phyloP scores from a whole-genome alignment of 2,797 vertebrate genomes.

The Columba guinea region DNA sequence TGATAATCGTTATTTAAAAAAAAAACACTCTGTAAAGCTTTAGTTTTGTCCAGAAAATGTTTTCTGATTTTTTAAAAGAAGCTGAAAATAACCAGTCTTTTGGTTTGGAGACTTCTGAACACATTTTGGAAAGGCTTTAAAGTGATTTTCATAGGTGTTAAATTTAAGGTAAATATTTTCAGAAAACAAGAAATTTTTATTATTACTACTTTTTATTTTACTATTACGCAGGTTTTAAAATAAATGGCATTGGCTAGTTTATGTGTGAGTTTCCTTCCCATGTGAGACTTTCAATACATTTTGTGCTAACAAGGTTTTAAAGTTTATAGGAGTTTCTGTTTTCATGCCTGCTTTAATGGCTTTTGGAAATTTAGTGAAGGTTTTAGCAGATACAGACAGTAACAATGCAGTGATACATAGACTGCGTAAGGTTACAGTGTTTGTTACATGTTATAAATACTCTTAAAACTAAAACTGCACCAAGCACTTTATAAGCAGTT shows the following conservation, averaged over 20 bases:
- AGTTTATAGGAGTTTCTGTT: not conserved
- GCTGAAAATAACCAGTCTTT: not conserved
- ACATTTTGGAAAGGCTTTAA: not conserved
- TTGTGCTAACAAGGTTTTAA: not conserved
- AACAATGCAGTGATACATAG: not conserved
- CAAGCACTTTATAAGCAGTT: not conserved
- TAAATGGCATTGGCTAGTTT: not conserved
- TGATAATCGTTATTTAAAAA: not conserved
- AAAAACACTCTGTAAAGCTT: not conserved
- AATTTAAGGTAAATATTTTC: not conserved
- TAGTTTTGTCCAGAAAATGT: not conserved
- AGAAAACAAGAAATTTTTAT: not conserved
- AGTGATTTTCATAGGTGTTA: not conserved
- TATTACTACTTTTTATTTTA: not conserved
- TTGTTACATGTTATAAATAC: constrained; percentile 29
- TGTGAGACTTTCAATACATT: not conserved
- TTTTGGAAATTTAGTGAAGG: not conserved
- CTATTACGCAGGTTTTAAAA: not conserved
- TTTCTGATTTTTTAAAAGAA: not conserved
- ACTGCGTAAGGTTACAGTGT: not conserved
- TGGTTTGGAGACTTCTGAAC: not conserved
- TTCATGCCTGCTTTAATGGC: not conserved
- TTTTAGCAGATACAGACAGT: not conserved
- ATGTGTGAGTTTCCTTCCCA: not conserved
- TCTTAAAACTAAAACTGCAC: not conserved